Evolutionary conservation across 2,888 invertebrate species (phyloP).

Genomic region (Tipula confusa): DNA sequence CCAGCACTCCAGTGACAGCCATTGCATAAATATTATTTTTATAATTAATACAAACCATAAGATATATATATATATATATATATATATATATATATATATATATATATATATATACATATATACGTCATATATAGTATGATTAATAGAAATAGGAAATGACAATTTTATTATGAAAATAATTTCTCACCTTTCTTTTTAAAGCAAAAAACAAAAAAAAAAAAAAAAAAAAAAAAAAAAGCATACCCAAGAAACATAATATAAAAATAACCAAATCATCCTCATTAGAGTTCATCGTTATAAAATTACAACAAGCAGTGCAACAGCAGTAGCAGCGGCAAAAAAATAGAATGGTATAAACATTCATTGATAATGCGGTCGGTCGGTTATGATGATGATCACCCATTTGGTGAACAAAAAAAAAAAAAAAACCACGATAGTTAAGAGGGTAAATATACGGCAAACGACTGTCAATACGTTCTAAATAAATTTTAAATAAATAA

Average conservation of each 20-base stretch:
- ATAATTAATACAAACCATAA: no score
- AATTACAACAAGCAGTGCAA: neutral
- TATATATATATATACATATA: no score
- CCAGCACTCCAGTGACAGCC: no score
- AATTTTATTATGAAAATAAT: slow-evolving; percentile 8
- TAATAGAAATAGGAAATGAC: slow-evolving; percentile 20
- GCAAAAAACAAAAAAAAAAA: neutral
- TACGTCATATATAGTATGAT: no score
- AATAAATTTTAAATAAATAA: neutral
- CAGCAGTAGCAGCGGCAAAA: neutral
- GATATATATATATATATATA: no score
- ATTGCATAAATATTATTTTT: no score
- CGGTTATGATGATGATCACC: slow-evolving; percentile 16
- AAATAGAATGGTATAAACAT: neutral
- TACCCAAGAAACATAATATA: no score
- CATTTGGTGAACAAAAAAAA: neutral
- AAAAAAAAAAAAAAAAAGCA: neutral
- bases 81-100: no score
- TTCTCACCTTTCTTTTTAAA: slow-evolving; percentile 6
- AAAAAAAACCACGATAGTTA: neutral
- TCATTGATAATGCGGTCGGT: neutral
- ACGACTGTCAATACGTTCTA: neutral
- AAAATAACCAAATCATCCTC: slow-evolving; percentile 21
- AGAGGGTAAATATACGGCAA: neutral
- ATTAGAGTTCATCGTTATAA: slow-evolving; percentile 20